These are phyloP conservation scores for Harlomillsia oculata DNA, from an alignment of 1,140 invertebrate species.

Conservation along the genomic window DNA sequence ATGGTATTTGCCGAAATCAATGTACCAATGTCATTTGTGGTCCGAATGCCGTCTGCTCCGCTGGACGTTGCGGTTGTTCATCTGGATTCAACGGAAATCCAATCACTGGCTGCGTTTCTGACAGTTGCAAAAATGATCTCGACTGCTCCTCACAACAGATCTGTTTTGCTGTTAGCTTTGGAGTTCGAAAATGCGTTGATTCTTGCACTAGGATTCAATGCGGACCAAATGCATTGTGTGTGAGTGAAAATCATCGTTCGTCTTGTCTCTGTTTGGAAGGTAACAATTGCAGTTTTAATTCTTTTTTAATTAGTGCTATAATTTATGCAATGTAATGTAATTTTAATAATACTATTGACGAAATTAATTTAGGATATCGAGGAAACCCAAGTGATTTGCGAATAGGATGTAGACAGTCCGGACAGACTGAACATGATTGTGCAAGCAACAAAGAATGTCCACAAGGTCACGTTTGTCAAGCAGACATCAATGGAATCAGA, in stretches of 20 bases:
- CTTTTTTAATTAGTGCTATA: no score
- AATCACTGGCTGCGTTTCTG: conserved; percentile 56
- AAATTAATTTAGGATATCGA: conserved; percentile 32
- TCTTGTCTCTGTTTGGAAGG: conserved; percentile 73
- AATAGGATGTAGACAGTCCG: conserved; percentile 55
- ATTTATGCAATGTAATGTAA: conserved; percentile 26
- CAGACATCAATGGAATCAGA: conserved; percentile 47
- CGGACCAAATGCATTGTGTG: conserved; percentile 77
- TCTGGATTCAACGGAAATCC: conserved; percentile 68
- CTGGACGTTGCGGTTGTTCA: conserved; percentile 66
- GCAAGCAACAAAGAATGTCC: conserved; percentile 59
- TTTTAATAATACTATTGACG: not conserved
- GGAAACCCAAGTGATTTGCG: conserved; percentile 68
- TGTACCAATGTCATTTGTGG: conserved; percentile 66
- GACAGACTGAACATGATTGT: conserved; percentile 50
- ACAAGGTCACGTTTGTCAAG: conserved; percentile 46
- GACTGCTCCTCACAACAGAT: conserved; percentile 72
- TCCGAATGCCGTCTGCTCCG: conserved; percentile 66
- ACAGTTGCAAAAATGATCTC: conserved; percentile 57
- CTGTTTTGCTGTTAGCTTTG: conserved; percentile 66
- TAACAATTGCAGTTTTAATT: no score
- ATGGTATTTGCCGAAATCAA: conserved; percentile 58
- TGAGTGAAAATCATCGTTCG: conserved; percentile 68
- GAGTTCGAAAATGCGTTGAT: conserved; percentile 68
- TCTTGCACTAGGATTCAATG: conserved; percentile 75